These are phyloP conservation scores for Tapirus indicus DNA, from an alignment of 2,797 vertebrate genomes.

Conservation along the genomic window DNA sequence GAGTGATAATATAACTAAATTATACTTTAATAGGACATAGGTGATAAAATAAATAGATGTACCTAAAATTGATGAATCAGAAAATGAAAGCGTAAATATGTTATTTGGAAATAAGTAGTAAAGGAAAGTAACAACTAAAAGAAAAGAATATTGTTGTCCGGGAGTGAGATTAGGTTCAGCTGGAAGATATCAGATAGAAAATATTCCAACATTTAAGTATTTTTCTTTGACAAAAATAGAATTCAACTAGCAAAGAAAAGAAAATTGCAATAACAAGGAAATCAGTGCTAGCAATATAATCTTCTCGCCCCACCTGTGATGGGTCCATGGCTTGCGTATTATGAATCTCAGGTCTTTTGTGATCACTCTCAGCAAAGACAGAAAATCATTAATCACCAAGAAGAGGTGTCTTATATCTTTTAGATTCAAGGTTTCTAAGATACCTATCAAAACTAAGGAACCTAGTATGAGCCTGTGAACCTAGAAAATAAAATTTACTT, in stretches of 20 bases:
- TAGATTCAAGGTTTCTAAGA: neutral
- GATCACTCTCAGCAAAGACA: neutral
- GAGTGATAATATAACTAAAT: neutral
- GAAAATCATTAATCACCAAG: neutral
- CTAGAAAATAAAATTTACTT: slow-evolving; percentile 4
- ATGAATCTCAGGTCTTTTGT: neutral
- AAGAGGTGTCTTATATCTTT: neutral
- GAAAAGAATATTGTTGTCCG: neutral
- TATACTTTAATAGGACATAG: neutral
- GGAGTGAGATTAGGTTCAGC: neutral
- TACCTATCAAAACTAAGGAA: neutral
- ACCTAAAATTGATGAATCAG: neutral
- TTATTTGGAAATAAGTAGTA: neutral
- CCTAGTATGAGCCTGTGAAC: neutral
- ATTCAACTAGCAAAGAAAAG: neutral
- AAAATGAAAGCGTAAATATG: neutral
- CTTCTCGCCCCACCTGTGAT: neutral
- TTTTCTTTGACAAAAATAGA: neutral
- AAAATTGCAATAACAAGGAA: neutral
- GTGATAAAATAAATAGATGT: neutral
- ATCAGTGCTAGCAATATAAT: neutral
- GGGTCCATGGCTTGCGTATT: neutral
- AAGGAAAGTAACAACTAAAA: neutral
- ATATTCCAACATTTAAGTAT: neutral
- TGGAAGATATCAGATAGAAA: neutral